phyloP scores from a whole-genome alignment of 2,888 invertebrate species.

The Pollenia angustigena region DNA sequence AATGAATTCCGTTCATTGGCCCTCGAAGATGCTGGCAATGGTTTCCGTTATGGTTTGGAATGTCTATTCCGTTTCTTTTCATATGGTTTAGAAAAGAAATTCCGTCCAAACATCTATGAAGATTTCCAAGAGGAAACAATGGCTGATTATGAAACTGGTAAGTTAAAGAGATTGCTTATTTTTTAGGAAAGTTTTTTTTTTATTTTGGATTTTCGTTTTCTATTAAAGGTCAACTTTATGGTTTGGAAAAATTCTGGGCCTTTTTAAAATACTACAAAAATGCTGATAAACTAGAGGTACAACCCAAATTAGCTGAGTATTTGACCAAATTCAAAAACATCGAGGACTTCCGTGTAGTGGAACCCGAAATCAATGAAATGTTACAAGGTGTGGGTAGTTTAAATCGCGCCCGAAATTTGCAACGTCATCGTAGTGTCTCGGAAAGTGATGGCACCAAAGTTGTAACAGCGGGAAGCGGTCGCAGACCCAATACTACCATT shows the following conservation, averaged over 20 bases:
- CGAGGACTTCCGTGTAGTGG: constrained; percentile 93
- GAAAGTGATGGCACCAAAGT: constrained; percentile 86
- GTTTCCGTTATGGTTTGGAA: constrained; percentile 94
- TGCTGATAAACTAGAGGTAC: constrained; percentile 89
- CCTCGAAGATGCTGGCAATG: constrained; percentile 95
- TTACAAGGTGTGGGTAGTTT: constrained; percentile 85
- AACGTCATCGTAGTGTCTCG: constrained; percentile 88
- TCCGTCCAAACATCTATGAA: constrained; percentile 96
- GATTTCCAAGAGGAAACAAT: constrained; percentile 98
- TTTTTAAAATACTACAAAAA: constrained; percentile 98
- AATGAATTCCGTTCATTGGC: constrained; percentile 96
- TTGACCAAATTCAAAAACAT: constrained; percentile 93
- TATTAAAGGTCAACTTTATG: constrained; percentile 94
- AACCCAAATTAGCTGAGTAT: constrained; percentile 89
- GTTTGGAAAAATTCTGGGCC: constrained; percentile 99
- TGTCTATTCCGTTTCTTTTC: constrained; percentile 98
- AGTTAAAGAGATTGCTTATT: constrained; percentile 72
- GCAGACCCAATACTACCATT: constrained; percentile 83
- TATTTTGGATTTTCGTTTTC: constrained; percentile 6
- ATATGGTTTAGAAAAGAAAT: constrained; percentile 98
- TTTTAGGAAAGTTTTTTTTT: not conserved
- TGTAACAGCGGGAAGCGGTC: constrained; percentile 76
- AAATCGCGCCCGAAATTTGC: constrained; percentile 85
- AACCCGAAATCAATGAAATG: constrained; percentile 87
- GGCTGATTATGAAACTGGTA: constrained; percentile 94